phyloP scores from a whole-genome alignment of 2,888 invertebrate genomes.

The Calliphora vomitoria region DNA sequence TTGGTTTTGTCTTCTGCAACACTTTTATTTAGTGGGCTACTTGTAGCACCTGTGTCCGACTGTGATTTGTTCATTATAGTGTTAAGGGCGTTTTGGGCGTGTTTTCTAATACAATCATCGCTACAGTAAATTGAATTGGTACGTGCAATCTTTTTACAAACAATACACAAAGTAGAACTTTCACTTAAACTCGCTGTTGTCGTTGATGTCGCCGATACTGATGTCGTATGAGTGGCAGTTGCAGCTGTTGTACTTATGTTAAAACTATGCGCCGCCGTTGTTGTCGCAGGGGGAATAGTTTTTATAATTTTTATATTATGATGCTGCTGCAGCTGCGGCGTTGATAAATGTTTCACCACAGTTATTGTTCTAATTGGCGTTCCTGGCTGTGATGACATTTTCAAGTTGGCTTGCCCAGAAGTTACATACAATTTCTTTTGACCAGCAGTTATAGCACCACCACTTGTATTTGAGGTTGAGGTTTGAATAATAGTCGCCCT shows the following conservation, averaged over 20 bases:
- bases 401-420: constrained; percentile 57
- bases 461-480: constrained; percentile 57
- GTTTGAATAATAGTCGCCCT: constrained; percentile 70
- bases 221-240: not conserved
- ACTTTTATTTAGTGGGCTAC: constrained; percentile 65
- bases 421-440: constrained; percentile 62
- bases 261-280: constrained; percentile 15
- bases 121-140: constrained; percentile 95
- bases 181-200: constrained; percentile 26
- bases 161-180: constrained; percentile 86
- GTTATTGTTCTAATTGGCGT: constrained; percentile 64
- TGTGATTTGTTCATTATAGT: constrained; percentile 75
- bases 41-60: constrained; percentile 74
- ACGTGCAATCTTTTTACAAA: constrained; percentile 90
- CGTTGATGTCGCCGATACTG: not conserved
- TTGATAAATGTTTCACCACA: constrained; percentile 61
- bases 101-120: constrained; percentile 93
- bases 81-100: constrained; percentile 89
- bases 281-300: constrained; percentile 76
- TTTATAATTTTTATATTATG: constrained; percentile 68
- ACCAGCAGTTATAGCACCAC: constrained; percentile 29
- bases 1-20: constrained; percentile 79
- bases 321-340: constrained; percentile 42
- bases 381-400: constrained; percentile 42
- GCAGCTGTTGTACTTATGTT: constrained; percentile 8